Evolutionary conservation across 2,888 invertebrate species (phyloP), one percentile per base, ranked within the genome.

Genomic region (Cheilosia scutellata): DNA sequence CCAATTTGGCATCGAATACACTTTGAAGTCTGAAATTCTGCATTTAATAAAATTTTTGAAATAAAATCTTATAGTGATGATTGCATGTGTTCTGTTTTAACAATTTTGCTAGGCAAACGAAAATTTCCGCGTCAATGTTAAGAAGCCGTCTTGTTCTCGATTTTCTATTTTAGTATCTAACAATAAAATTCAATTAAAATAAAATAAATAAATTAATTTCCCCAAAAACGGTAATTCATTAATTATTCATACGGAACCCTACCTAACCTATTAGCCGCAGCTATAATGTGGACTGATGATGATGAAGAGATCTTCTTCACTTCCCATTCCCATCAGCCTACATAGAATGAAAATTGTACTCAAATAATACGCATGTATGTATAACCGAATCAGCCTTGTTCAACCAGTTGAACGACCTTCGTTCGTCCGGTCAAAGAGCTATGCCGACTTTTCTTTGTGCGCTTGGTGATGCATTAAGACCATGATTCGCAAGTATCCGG

Each of bases 361-460:
- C 5, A 53, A 29, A 44, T 9, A 25, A 76, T 27, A 44, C 27
- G 49, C 47, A 60, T 25, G n/a, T 27, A 3, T 27, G 11, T 51
- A 9, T 51, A 44, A 47, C 47, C 65, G 47, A 47, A 11, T 74
- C 76, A 68, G 37, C 82, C 86, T 82, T 86, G 86, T 27, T 27
- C 33, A 72, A 49, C 72, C 44, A 68, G 86, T 82, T 86, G 82
- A 86, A 82, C 77, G 86, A 86, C 76, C 86, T 86, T 86, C 82
- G 71, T 82, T 68, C 72, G 82, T 80, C 70, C 71, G 40, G 62
- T 44, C 49, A 37, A 74, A 71, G 44, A 70, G 44, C 57, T 70
- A 47, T 57, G 57, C 33, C 16, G 37, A 11, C 16, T 58, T 63
- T 47, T 5, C 20, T 44, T 51, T 62, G 16, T 11, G 20, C 53